phyloP scores from a whole-genome alignment of 1,140 invertebrate species.

The Microplitis demolitor region DNA sequence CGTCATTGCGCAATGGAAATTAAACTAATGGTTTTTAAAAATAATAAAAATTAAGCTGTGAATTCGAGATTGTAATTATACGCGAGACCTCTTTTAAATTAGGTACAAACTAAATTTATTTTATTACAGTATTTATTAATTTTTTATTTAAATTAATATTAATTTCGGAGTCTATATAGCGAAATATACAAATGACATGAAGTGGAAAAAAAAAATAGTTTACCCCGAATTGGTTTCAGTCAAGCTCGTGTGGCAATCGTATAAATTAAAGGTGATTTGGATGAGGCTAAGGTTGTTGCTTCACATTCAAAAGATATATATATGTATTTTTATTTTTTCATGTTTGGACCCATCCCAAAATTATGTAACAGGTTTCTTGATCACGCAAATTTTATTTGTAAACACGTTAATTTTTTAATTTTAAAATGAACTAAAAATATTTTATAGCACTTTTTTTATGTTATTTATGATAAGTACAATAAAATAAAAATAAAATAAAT shows the following conservation, averaged over 20 bases:
- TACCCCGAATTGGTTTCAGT: neutral
- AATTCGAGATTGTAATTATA: too few species aligned
- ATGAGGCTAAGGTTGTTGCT: neutral
- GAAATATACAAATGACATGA: neutral
- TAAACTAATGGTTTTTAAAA: too few species aligned
- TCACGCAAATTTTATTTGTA: neutral
- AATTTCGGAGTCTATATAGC: too few species aligned
- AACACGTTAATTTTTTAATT: neutral
- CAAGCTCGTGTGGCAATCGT: neutral
- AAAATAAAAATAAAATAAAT: too few species aligned
- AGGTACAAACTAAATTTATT: too few species aligned
- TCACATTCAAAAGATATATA: neutral
- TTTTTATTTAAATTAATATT: too few species aligned
- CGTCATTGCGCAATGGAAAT: too few species aligned
- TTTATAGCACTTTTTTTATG: neutral
- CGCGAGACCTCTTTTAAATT: too few species aligned
- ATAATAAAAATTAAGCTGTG: too few species aligned
- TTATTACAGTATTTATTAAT: too few species aligned
- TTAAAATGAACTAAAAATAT: neutral
- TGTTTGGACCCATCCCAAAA: neutral
- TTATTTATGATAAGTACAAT: too few species aligned
- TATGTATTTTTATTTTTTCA: neutral
- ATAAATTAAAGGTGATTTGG: conserved; percentile 4
- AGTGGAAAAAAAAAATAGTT: neutral
- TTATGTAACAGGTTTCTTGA: conserved; percentile 1